Evolutionary conservation across 2,113 vertebrate genomes (phyloP).

Genomic region (Ceratotherium simum): DNA sequence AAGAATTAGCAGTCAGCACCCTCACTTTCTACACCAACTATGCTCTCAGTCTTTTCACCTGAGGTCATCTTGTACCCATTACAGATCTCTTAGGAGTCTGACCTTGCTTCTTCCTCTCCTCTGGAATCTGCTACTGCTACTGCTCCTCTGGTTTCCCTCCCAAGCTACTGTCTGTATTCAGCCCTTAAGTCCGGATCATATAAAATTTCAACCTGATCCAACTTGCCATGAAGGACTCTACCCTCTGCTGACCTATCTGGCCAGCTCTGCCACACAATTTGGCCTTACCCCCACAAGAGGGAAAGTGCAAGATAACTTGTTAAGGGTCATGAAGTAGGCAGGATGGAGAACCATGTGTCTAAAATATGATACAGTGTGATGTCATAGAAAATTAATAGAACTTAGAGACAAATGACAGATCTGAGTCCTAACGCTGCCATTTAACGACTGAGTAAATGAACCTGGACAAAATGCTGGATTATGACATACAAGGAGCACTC

Average conservation of each 20-base stretch:
- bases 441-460: slow-evolving; percentile 33
- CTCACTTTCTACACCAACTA: not conserved
- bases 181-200: not conserved
- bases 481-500: not conserved
- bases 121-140: not conserved
- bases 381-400: not conserved
- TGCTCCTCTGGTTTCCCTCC: not conserved
- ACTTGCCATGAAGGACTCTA: not conserved
- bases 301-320: slow-evolving; percentile 11
- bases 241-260: not conserved
- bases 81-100: not conserved
- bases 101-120: not conserved
- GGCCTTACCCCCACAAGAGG: not conserved
- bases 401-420: slow-evolving; percentile 28
- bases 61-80: not conserved
- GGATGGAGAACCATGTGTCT: not conserved
- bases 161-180: not conserved
- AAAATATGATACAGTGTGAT: slow-evolving; percentile 27
- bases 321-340: not conserved
- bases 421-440: not conserved
- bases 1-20: not conserved
- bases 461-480: not conserved
- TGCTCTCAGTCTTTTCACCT: not conserved
- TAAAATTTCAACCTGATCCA: not conserved
- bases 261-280: not conserved